Conservation (phyloP, 2,888 invertebrate genomes). For the Lypha dubia region DNA sequence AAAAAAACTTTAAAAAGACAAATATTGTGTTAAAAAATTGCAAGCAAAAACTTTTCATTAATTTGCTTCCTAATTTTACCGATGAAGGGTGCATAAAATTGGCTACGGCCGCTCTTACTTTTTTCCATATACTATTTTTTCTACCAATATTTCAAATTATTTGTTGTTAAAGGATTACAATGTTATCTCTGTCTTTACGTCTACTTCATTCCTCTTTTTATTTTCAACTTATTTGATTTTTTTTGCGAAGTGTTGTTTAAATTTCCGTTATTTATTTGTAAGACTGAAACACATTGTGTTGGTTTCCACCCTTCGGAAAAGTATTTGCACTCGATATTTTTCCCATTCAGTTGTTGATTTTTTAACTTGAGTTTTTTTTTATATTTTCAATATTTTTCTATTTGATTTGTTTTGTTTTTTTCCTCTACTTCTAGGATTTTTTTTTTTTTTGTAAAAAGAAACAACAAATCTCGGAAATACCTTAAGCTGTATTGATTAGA, state of each 20-base stretch:
- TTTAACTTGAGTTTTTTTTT: slow-evolving; percentile 33
- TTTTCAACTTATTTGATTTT: slow-evolving; percentile 16
- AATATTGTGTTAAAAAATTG: too few species aligned
- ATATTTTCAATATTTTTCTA: slow-evolving; percentile 37
- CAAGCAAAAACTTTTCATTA: too few species aligned
- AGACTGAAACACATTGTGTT: slow-evolving; percentile 51
- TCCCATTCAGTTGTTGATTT: slow-evolving; percentile 40
- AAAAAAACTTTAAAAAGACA: too few species aligned
- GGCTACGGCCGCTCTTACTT: too few species aligned
- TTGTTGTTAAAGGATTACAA: slow-evolving; percentile 57
- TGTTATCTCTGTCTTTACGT: slow-evolving; percentile 38
- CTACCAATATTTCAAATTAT: slow-evolving; percentile 43
- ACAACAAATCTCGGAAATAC: slow-evolving; percentile 70
- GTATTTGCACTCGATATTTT: not conserved
- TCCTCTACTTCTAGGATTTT: not conserved
- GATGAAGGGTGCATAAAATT: too few species aligned
- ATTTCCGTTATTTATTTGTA: slow-evolving; percentile 65
- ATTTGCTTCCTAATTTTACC: too few species aligned
- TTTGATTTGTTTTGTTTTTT: slow-evolving; percentile 31
- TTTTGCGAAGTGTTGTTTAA: slow-evolving; percentile 43
- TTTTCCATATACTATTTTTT: not conserved
- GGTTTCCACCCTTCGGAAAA: slow-evolving; percentile 5
- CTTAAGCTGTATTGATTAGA: slow-evolving; percentile 71
- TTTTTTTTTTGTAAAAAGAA: slow-evolving; percentile 31
- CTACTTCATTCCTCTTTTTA: slow-evolving; percentile 4